Evolutionary conservation across 37 sponge, comb jelly and placozoan species (phyloP).

Genomic region (Tethya wilhelma): DNA sequence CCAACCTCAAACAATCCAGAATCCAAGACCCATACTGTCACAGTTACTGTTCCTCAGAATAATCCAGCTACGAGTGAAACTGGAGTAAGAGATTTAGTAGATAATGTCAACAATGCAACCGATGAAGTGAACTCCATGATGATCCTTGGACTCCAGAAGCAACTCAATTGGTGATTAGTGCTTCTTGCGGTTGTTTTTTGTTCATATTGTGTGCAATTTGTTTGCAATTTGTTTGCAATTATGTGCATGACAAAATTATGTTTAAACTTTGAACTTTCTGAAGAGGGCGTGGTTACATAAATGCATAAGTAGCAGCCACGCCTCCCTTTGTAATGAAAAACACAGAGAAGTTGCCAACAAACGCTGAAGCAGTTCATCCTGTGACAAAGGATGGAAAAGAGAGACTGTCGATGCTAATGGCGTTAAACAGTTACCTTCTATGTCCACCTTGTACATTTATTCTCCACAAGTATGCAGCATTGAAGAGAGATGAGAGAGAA

Average conservation of each 20-base stretch:
- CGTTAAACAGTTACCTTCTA: no score
- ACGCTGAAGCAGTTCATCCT: no score
- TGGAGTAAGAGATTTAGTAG: conserved; percentile 16
- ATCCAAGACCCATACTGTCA: background rate
- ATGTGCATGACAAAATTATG: no score
- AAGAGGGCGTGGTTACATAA: no score
- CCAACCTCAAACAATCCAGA: background rate
- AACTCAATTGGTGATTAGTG: conserved; percentile 2
- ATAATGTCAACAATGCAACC: conserved; percentile 39
- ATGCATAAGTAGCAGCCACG: no score
- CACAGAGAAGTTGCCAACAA: no score
- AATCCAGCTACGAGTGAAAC: background rate
- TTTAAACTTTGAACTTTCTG: no score
- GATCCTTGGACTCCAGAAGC: conserved; percentile 18
- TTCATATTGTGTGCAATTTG: no score
- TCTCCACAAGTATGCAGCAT: background rate
- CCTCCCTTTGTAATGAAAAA: no score
- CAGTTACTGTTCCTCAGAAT: background rate
- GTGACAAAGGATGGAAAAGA: no score
- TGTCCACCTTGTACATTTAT: background rate
- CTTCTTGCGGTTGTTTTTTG: background rate
- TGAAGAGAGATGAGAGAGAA: background rate
- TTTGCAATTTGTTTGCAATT: no score
- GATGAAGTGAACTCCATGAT: conserved; percentile 37
- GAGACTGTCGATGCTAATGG: no score